Percentiles rank a stretch among this genome's conserved stretches.
Evolutionary conservation across 2,113 vertebrate species (phyloP).

Genomic region (Lamprologus speciosus): DNA sequence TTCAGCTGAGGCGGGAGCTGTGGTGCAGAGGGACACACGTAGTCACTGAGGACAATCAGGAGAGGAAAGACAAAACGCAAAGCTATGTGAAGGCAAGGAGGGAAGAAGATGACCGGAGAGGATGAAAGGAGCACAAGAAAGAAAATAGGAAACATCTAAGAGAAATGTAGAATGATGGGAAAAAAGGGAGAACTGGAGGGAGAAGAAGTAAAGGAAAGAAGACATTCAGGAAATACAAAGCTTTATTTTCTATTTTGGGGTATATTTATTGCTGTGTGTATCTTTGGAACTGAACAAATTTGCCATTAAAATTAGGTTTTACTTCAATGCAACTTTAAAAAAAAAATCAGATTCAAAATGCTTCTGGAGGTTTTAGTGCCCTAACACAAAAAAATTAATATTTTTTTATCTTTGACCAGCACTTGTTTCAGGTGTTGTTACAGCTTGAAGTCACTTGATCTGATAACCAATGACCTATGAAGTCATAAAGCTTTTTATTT

Average conservation of each 20-base stretch:
- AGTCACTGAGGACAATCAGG: background rate
- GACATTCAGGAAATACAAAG: background rate
- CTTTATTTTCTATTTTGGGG: background rate
- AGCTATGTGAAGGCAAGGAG: background rate
- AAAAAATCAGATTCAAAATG: background rate
- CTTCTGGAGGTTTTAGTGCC: background rate
- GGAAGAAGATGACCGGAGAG: background rate
- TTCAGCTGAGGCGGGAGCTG: background rate
- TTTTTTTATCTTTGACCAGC: fast-evolving
- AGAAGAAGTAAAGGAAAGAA: background rate
- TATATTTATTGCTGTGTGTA: background rate
- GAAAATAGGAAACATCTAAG: background rate
- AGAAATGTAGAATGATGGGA: fast-evolving
- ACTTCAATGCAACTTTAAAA: background rate
- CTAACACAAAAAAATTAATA: background rate
- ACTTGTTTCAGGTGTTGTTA: background rate
- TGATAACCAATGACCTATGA: background rate
- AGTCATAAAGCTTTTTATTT: background rate
- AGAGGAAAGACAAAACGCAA: background rate
- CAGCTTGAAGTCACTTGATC: background rate
- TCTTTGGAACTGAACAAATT: background rate
- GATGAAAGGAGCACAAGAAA: background rate
- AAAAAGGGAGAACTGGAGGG: background rate
- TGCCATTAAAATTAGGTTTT: background rate
- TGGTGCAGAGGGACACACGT: background rate